Evolutionary conservation across 2,797 vertebrate genomes (phyloP), one percentile per base, ranked within the genome.

Genomic region (Gobio occitaniae): DNA sequence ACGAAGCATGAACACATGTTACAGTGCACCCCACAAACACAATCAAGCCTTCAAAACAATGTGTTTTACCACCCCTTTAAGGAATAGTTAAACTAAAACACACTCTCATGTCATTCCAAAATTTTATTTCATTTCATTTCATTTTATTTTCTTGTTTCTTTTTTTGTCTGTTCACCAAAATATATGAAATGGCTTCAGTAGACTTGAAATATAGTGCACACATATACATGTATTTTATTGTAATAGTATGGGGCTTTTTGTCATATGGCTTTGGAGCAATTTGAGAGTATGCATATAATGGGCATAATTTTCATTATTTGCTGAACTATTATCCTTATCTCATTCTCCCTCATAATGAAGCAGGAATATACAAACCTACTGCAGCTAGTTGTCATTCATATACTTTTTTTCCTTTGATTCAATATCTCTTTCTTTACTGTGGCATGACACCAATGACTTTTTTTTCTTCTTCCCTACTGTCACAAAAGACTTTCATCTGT

Each of bases 401-500:
- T 25, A 50, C 3, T 38, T 74, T 41, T 32, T 38, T 12, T 36
- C 13, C 19, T 25, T 16, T 75, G 44, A 75, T 25, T 66, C 61
- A n/a, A 21, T 15, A 65, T 76, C 2, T 41, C 4, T 82, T 74
- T 74, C 38, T 61, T 3, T 63, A 12, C 13, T 29, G 12, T 50
- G 19, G 7, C 56, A 63, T 65, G 25, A 52, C 47, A 68, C 15
- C 47, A 76, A 83, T 3, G 21, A 76, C n/a, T 25, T 10, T 32
- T 21, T 77, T 61, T 29, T 17, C 4, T 71, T 32, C 29, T 72
- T 72, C 19, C 17, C 10, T 21, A 19, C 32, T 10, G 4, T 76
- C 11, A 76, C 82, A 68, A 83, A 72, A 54, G 21, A 66, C 52
- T 63, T 50, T 29, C 29, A 63, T 71, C 52, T 75, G 11, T 61